Conservation (phyloP, 2,888 invertebrate species). For the Apamea monoglypha region DNA sequence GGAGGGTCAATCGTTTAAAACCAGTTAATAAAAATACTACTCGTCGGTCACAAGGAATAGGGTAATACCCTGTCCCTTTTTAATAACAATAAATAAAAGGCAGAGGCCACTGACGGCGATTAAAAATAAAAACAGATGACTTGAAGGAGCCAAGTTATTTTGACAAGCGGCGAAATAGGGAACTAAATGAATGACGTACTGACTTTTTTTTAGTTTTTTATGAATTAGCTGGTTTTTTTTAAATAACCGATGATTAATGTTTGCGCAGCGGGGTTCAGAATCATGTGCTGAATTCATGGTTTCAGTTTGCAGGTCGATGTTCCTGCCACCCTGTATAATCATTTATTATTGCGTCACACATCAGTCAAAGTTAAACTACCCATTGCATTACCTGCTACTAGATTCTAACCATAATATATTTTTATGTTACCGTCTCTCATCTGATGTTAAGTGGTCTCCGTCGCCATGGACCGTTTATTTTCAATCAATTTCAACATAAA, state of each 20-base stretch:
- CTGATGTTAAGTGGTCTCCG: neutral
- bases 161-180: neutral
- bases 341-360: neutral
- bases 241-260: neutral
- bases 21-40: neutral
- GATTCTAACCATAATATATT: neutral
- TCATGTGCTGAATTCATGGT: neutral
- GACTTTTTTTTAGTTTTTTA: too few species aligned
- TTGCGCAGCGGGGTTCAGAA: neutral
- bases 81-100: neutral
- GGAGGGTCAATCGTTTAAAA: neutral
- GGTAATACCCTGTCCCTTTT: neutral
- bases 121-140: neutral
- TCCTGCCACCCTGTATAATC: neutral
- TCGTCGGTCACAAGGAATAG: neutral
- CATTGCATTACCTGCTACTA: neutral
- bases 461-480: neutral
- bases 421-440: neutral
- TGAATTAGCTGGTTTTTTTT: too few species aligned
- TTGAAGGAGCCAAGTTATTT: neutral
- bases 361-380: neutral
- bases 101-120: neutral
- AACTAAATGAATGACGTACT: neutral
- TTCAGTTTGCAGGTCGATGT: neutral
- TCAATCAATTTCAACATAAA: neutral